Conservation (phyloP, 2,797 vertebrate genomes). For the Lagodon rhomboides region DNA sequence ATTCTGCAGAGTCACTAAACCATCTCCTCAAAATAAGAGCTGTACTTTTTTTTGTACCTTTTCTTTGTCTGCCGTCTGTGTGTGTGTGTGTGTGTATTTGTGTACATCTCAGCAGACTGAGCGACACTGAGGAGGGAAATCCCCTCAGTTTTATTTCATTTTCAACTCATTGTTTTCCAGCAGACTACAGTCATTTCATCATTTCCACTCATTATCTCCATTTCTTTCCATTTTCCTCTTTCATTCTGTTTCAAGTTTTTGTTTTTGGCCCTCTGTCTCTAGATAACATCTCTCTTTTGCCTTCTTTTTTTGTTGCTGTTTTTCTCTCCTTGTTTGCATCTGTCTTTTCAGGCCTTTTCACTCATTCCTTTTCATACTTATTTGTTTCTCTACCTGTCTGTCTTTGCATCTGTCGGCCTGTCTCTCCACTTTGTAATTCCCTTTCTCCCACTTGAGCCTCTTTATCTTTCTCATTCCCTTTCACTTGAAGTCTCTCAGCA, state of each 20-base stretch:
- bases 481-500: conserved; percentile 47
- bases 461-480: conserved; percentile 67
- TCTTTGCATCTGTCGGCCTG: conserved; percentile 19
- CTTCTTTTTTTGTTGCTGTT: not conserved
- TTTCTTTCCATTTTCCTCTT: conserved; percentile 18
- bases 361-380: conserved; percentile 22
- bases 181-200: conserved; percentile 30
- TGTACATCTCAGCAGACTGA: conserved; percentile 19
- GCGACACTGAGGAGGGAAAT: conserved; percentile 42
- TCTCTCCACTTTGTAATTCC: conserved; percentile 30
- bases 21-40: not conserved
- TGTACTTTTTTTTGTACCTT: conserved; percentile 3
- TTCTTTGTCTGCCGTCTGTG: not conserved
- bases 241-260: conserved; percentile 6
- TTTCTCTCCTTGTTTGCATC: conserved; percentile 7
- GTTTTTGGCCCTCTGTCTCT: not conserved
- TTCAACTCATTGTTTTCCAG: conserved; percentile 46
- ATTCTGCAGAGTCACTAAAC: conserved; percentile 30
- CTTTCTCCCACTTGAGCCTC: conserved; percentile 41
- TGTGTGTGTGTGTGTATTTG: not conserved
- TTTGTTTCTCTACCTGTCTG: conserved; percentile 23
- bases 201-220: conserved; percentile 52
- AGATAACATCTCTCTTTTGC: not conserved
- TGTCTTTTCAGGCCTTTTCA: conserved; percentile 5
- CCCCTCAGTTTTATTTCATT: conserved; percentile 51